Evolutionary conservation across 2,113 vertebrate genomes (phyloP), one percentile per base, ranked within the genome.

Genomic region (Cettia cetti): DNA sequence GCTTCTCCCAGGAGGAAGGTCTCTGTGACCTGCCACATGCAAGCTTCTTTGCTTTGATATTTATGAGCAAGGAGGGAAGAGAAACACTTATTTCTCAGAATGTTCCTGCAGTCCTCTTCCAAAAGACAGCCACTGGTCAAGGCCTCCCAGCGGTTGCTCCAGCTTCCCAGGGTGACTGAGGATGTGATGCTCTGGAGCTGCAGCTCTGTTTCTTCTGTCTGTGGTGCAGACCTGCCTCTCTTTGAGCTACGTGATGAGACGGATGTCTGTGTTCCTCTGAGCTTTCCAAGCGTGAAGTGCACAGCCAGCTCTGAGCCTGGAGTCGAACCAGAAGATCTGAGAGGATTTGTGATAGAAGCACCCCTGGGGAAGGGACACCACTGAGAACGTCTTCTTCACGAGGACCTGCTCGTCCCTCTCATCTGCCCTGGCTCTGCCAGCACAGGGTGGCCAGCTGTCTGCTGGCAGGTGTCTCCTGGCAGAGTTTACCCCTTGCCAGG

Each of bases 251-350:
- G 72, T 92, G 89, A 86, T 74, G 89, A 93, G 94, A 89, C 39
- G 15, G 50, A 56, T 84, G 86, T 86, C 92, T 89, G 56, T 90
- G 95, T 90, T 86, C 90, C 63, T 82, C 76, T 17, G 75, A 92
- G 82, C 88, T 77, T 90, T 69, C 95, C 96, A 90, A 86, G 94
- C 42, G 3, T 83, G 90, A 90, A 93, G 92, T 45, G 79, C 85
- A 31, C 92, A 90, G 90, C 92, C 88, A 92, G 90, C 86, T 65
- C 92, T 16, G 45, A 96, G 75, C 75, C 82, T 76, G 85, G 75
- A 80, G 71, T 22, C 2, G 0, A 56, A 63, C 82, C 83, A 74
- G 80, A 76, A 89, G 45, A 18, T 69, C 88, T 14, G 19, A 40
- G 59, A 77, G 71, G 42, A 59, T 30, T 70, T 1, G 0, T 26